Base-by-base conservation (phyloP, 2,888 invertebrate species). In the Epicampocera succincta region DNA sequence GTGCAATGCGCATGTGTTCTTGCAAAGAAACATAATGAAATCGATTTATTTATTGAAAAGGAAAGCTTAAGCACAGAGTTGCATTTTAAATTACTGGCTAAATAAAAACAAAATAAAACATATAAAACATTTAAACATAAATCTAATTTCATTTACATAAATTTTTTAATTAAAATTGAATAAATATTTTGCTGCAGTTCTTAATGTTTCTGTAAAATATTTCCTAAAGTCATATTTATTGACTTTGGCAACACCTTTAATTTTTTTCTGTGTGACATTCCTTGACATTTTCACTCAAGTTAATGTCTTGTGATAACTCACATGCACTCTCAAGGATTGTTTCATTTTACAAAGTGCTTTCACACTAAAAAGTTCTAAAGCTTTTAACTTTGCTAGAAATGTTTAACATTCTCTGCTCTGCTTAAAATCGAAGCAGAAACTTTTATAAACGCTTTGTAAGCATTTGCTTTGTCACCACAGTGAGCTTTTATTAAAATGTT, bases 11-110 rank as follows among this genome's bases (percentile, higher is more conserved):
- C 82, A 82, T 46, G 78, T 66, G 5, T 25, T 3, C 8, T 21
- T 29, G 54, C 17, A 50, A 76, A 54, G 19, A 63, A 61, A 52
- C 58, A 21, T 48, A 79, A 61, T 77, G 79, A 77, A 85, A 85
- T 85, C 84, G 85, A 85, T 85, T 83, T 84, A 63, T 83, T 83
- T 74, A 29, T 65, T 71, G 15, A 52, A 38, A 3, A 1, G 2
- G 25, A 72, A 66, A 78, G 78, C 73, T 73, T 40, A 15, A 0
- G 8, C 2, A 33, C 74, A 75, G 75, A n/a, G 82, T 74, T 82
- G 82, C 48, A 82, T 78, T 73, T 33, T 58, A 11, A 42, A 13
- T 21, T 13, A 9, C 17, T 29, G 38, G 6, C 0, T 4, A 69
- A 46, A 50, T 3, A n/a, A 15, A 21, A 48, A 17, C 6, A 19